Evolutionary conservation across 2,113 vertebrate genomes (phyloP).

Genomic region (Muscicapa adusta): DNA sequence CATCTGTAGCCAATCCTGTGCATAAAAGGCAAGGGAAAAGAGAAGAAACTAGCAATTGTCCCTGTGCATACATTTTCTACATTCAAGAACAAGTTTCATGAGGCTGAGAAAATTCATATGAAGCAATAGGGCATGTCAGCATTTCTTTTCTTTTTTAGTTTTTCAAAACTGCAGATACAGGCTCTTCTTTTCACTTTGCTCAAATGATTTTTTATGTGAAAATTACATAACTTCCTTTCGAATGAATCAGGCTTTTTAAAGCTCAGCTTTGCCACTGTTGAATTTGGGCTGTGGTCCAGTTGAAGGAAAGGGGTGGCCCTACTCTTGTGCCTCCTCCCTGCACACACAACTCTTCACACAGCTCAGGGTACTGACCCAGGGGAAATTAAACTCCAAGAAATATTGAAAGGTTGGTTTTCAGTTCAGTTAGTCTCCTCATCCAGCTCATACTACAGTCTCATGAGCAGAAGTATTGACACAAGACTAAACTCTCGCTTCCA

Average conservation of each 20-base stretch:
- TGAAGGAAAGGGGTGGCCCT: background rate
- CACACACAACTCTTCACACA: accelerated
- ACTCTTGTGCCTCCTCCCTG: background rate
- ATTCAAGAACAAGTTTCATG: background rate
- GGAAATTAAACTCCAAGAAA: background rate
- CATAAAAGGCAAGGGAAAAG: background rate
- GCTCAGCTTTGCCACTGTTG: background rate
- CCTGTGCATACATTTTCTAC: constrained; percentile 4
- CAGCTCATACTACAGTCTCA: background rate
- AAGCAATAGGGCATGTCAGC: background rate
- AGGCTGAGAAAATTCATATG: background rate
- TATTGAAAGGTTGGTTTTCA: background rate
- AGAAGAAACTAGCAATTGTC: constrained; percentile 7
- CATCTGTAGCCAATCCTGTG: constrained; percentile 50
- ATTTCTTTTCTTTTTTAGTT: background rate
- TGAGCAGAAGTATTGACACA: background rate
- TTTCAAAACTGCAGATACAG: background rate
- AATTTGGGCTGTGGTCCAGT: background rate
- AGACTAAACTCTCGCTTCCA: background rate
- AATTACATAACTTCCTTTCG: background rate
- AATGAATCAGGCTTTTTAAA: background rate
- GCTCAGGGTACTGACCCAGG: background rate
- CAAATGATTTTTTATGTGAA: background rate
- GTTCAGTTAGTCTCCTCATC: background rate
- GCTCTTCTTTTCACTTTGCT: background rate